phyloP scores from a whole-genome alignment of 2,113 vertebrate genomes.

The Leuciscus idus region DNA sequence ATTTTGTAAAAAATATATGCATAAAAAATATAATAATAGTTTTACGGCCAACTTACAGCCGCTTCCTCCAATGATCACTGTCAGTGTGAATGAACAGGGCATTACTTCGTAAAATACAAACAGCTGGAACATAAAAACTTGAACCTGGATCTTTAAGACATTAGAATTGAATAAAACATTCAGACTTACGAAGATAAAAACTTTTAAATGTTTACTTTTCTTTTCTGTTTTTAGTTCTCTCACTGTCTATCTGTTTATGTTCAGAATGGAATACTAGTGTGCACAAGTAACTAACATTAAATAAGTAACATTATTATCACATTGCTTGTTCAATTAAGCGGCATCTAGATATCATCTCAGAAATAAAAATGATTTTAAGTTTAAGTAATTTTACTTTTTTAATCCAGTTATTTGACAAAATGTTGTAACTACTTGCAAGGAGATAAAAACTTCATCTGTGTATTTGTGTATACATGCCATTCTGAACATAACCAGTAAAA shows the following conservation, averaged over 20 bases:
- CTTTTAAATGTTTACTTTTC: not conserved
- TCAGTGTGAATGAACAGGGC: not conserved
- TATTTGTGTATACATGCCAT: not conserved
- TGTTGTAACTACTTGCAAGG: not conserved
- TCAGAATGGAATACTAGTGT: conserved; percentile 16
- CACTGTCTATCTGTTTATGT: conserved; percentile 4
- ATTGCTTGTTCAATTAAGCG: not conserved
- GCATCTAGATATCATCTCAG: not conserved
- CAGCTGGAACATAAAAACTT: conserved; percentile 10
- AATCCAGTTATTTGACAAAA: not conserved
- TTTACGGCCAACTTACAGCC: not conserved
- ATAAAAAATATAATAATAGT: not conserved
- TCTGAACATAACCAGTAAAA: conserved; percentile 17
- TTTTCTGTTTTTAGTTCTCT: not conserved
- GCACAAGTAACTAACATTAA: not conserved
- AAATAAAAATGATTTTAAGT: not conserved
- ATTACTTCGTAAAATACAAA: not conserved
- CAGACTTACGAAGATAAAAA: not conserved
- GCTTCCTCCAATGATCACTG: not conserved
- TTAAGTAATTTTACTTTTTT: not conserved
- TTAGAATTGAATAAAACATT: not conserved
- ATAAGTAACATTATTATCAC: not conserved
- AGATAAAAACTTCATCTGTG: not conserved
- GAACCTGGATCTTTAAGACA: not conserved
- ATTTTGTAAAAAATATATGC: not conserved